Evolutionary conservation across 2,888 invertebrate genomes (phyloP), one percentile per base, ranked within the genome.

Genomic region (Drosophila infuscata): DNA sequence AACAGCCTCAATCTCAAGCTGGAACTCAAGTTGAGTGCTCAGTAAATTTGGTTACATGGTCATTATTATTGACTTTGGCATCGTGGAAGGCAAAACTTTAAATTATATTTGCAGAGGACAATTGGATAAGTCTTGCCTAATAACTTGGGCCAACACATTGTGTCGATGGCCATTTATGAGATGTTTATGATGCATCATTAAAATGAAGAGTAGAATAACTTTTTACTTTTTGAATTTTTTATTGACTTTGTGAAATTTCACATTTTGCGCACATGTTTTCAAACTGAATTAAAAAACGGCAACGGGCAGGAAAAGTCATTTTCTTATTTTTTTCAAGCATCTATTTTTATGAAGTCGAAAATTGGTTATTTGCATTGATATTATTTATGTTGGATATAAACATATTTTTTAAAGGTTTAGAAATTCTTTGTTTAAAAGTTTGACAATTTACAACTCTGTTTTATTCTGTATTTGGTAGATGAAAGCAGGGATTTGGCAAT

Each of bases 51-150:
- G 81, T 88, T 88, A 86, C 82, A 84, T 79, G 87, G 82, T 74
- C 88, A 83, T 88, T 86, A 88, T 81, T 84, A 88, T 83, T 88
- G 85, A 88, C 88, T 85, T 74, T 88, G 70, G 85, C 82, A 76
- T 60, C 70, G 78, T 56, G 32, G 65, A 71, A 62, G 46, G 70
- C 65, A 65, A 76, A 86, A 88, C 87, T 86, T 86, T 79, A 86
- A 88, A 88, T 86, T 83, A 83, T 88, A 86, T 86, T 86, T 85
- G 71, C 79, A 68, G 57, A 74, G 82, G 73, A 77, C 88, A 85
- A 85, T 88, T 82, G 88, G 75, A 82, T 85, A 81, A 85, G 81
- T 81, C 88, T 58, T 53, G 76, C 61, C 64, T 32, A 63, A 62
- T 56, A 53, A 53, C 35, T 35, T n/a, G 29, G 12, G 7, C 38